These are phyloP conservation scores for Protobothrops mucrosquamatus DNA, from an alignment of 2,113 vertebrate species.

Conservation along the genomic window DNA sequence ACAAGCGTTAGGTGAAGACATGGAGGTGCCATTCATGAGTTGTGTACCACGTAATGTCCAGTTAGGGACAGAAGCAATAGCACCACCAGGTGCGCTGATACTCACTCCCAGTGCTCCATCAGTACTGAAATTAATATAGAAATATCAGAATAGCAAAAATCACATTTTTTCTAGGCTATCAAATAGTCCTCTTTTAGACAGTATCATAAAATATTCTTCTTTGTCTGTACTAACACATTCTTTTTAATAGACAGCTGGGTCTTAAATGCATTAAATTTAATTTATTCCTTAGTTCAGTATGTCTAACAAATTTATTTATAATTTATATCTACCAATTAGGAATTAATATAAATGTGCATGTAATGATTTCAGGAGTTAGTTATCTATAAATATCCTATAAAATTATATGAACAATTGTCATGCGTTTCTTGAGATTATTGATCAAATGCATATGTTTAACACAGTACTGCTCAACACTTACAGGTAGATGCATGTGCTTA, in stretches of 20 bases:
- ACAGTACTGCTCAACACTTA: neutral
- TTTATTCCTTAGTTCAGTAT: neutral
- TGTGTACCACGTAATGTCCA: slow-evolving; percentile 97
- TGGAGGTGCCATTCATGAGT: slow-evolving; percentile 98
- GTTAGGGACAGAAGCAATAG: slow-evolving; percentile 97
- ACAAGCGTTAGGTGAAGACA: slow-evolving; percentile 98
- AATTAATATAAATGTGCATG: neutral
- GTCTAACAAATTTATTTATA: neutral
- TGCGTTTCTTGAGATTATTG: neutral
- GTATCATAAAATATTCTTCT: neutral
- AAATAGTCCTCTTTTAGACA: neutral
- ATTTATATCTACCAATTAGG: neutral
- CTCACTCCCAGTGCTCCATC: slow-evolving; percentile 96
- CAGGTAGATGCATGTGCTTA: neutral
- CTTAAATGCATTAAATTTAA: neutral
- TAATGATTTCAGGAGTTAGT: neutral
- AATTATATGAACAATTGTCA: neutral
- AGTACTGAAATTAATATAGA: slow-evolving; percentile 66
- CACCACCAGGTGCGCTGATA: slow-evolving; percentile 95
- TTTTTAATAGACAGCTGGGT: neutral
- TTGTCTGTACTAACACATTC: neutral
- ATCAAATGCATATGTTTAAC: neutral
- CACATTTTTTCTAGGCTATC: neutral
- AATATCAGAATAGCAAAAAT: neutral
- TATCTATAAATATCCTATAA: neutral